Evolutionary conservation across 2,888 invertebrate species (phyloP).

Genomic region (Drosophila emarginata): DNA sequence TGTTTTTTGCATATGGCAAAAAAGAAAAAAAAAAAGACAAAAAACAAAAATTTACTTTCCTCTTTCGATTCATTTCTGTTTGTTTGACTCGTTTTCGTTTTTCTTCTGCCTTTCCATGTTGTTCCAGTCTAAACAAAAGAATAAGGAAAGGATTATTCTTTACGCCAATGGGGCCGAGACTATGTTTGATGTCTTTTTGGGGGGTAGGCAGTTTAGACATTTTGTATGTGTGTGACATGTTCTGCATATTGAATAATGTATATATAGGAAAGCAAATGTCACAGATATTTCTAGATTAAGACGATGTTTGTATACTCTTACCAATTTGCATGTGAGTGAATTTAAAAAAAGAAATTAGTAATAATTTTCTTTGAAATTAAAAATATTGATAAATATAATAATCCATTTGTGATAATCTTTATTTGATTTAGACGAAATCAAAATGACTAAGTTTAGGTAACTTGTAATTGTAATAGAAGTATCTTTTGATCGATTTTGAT

Average conservation of each 20-base stretch:
- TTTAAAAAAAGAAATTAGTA: no score
- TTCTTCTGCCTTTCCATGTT: not conserved
- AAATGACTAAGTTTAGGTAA: no score
- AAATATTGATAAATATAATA: no score
- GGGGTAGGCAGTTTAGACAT: conserved; percentile 50
- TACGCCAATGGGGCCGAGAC: not conserved
- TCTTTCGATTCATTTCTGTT: conserved; percentile 2
- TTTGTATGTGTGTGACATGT: conserved; percentile 47
- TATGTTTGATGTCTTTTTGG: conserved; percentile 10
- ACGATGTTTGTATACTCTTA: conserved; percentile 43
- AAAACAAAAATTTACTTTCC: not conserved
- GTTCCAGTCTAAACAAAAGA: not conserved
- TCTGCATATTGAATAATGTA: conserved; percentile 62
- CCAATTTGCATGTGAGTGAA: conserved; percentile 3
- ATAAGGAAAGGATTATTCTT: not conserved
- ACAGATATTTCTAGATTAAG: not conserved
- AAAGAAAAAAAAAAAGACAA: no score
- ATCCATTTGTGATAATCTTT: no score
- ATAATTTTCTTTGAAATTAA: no score
- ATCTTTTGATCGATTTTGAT: no score
- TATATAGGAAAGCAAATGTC: not conserved
- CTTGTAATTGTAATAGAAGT: no score
- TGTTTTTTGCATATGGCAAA: not conserved
- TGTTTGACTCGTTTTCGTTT: conserved; percentile 2
- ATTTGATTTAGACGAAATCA: no score